phyloP scores from a whole-genome alignment of 1,140 invertebrate genomes.

The Artemia franciscana region DNA sequence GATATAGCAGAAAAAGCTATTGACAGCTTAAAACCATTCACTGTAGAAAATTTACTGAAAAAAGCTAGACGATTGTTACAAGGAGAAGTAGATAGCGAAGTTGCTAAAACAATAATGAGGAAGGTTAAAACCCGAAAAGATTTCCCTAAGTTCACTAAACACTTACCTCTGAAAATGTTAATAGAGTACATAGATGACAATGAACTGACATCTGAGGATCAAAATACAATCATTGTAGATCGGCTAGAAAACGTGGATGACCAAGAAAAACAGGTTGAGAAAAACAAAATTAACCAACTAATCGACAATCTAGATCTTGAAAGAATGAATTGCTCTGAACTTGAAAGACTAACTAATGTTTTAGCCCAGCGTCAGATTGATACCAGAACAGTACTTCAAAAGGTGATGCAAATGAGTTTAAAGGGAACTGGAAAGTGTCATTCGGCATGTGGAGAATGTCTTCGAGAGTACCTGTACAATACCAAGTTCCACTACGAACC shows the following conservation, averaged over 20 bases:
- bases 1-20: too few relatives aligned
- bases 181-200: not conserved
- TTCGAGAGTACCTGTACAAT: not conserved
- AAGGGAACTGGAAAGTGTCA: not conserved
- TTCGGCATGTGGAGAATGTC: not conserved
- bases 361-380: not conserved
- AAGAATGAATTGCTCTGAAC: not conserved
- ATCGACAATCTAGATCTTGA: not conserved
- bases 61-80: too few relatives aligned
- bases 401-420: not conserved
- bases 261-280: not conserved
- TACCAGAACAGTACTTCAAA: not conserved
- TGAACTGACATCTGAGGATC: not conserved
- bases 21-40: too few relatives aligned
- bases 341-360: not conserved
- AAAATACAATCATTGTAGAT: not conserved
- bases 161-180: not conserved
- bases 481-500: not conserved
- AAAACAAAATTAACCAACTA: not conserved
- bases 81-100: too few relatives aligned
- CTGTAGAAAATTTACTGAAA: too few relatives aligned
- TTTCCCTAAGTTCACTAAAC: not conserved
- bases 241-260: not conserved
- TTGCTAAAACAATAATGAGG: too few relatives aligned
- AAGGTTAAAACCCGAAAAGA: not conserved